Evolutionary conservation across 2,797 vertebrate genomes (phyloP).

Genomic region (Catharus ustulatus): DNA sequence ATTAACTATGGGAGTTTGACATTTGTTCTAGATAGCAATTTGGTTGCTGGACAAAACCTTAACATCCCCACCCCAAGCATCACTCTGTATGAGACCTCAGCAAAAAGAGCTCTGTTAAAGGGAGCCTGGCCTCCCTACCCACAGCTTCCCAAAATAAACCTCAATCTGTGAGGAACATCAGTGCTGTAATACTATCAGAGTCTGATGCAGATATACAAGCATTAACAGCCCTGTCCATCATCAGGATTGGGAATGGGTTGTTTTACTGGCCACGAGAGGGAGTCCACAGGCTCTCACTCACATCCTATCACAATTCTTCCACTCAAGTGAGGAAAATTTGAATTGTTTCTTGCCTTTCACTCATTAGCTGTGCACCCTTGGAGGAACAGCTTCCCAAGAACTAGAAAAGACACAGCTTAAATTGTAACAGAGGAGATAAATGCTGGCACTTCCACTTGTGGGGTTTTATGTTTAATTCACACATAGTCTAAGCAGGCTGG

Average conservation of each 20-base stretch:
- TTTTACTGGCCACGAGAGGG: conserved; percentile 31
- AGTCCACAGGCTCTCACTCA: neutral
- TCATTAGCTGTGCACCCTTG: neutral
- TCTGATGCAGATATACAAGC: neutral
- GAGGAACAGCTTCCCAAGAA: neutral
- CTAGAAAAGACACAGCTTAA: neutral
- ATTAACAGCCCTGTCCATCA: neutral
- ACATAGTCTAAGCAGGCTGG: neutral
- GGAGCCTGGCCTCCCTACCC: neutral
- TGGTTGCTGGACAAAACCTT: neutral
- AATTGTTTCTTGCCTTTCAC: neutral
- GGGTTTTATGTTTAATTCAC: neutral
- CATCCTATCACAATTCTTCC: neutral
- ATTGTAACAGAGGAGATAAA: neutral
- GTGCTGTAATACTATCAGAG: neutral
- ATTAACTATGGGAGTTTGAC: neutral
- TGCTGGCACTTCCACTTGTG: neutral
- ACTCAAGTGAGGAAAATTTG: neutral
- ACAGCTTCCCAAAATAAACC: conserved; percentile 39
- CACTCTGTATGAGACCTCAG: neutral
- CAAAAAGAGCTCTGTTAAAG: neutral
- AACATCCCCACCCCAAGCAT: neutral
- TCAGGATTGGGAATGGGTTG: neutral
- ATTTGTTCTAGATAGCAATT: neutral
- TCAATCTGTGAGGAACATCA: neutral